Evolutionary conservation across 2,888 invertebrate species (phyloP).

Genomic region (Rutpela maculata): DNA sequence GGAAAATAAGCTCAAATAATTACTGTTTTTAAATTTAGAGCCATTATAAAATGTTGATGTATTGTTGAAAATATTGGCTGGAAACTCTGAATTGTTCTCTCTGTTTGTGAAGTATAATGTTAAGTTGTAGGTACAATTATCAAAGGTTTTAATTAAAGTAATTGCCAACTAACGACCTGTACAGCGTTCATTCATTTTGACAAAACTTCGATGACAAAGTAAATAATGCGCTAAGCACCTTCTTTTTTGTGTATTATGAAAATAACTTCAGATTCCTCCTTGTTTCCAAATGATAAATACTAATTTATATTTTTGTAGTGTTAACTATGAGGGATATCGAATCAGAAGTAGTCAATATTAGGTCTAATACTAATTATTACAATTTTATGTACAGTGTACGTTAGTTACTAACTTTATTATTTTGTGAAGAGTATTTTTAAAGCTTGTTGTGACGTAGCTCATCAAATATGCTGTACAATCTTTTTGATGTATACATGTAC

Average conservation of each 20-base stretch:
- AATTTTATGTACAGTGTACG: no score
- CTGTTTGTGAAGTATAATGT: not conserved
- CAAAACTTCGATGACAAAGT: not conserved
- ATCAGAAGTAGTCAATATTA: no score
- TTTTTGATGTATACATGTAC: no score
- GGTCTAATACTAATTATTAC: no score
- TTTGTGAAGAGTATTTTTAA: no score
- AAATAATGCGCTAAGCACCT: not conserved
- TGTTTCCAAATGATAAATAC: no score
- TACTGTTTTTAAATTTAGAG: slow-evolving; percentile 55
- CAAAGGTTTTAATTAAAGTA: slow-evolving; percentile 11
- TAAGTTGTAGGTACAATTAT: not conserved
- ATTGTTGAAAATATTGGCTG: slow-evolving; percentile 50
- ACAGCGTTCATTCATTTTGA: not conserved
- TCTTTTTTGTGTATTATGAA: not conserved
- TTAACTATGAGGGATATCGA: no score
- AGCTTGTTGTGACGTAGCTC: no score
- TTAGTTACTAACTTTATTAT: no score
- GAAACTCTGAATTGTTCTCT: slow-evolving; percentile 13
- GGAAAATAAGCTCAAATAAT: slow-evolving; percentile 55
- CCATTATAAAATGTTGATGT: slow-evolving; percentile 55
- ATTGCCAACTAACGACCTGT: not conserved
- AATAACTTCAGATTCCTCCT: not conserved
- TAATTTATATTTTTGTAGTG: no score
- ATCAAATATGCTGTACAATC: no score